Base-by-base conservation (phyloP, 2,888 invertebrate genomes). In the Hypomecis punctinalis region DNA sequence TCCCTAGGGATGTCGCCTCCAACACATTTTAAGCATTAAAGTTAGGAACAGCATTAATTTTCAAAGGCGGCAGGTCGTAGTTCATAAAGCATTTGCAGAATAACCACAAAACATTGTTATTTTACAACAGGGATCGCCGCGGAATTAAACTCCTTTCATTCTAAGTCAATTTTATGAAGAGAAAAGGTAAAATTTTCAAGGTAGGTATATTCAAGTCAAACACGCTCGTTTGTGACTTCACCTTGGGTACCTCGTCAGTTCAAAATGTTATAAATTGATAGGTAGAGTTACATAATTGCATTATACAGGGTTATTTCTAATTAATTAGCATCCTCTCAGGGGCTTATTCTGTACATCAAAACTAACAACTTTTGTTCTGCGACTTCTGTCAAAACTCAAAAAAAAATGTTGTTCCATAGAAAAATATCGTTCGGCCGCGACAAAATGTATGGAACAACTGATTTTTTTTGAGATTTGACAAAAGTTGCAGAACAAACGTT, bases 21-120 rank as follows among this genome's bases (percentile, higher is more conserved):
- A 43, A 46, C 8, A 51, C 39, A 56, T 52, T 62, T 57, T 55
- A 64, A 59, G 10, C 45, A 35, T 49, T 47, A 54, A 37, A 58
- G 53, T 58, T 53, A 48, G 43, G 33, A 42, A 53, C 35, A 48
- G 37, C 57, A 63, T 47, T 58, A 51, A 57, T 64, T 56, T 56
- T 59, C 55, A 59, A 64, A 63, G 45, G 46, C 46, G 4, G 40
- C 11, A 37, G 36, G 11, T 35, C 39, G 37, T 64, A 46, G 40
- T 59, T 60, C 51, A 9, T 40, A 60, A 56, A 64, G 37, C 60
- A 64, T 52, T 60, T 47, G 43, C 42, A 13, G 45, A 56, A 63
- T 64, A 71, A 67, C 62, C 64, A 45, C 71, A 70, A 68, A 68
- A 69, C 61, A 62, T 64, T 63, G 60, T 67, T 68, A 67, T 60